Evolutionary conservation across 2,888 invertebrate genomes (phyloP).

Genomic region (Loripinus fragilis): DNA sequence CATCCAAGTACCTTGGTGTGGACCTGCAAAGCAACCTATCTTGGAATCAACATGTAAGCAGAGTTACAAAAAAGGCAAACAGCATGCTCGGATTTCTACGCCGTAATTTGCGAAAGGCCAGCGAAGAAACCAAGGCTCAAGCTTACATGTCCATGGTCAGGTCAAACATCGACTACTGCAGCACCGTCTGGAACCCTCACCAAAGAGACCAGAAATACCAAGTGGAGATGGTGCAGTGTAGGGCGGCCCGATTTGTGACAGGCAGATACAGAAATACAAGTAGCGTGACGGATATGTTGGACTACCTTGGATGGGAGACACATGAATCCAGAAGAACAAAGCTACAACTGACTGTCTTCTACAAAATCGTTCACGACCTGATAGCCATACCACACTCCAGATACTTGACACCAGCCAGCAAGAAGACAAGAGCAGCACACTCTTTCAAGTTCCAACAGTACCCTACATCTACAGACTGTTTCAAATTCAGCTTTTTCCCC

Average conservation of each 20-base stretch:
- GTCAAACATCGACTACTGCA: constrained; percentile 5
- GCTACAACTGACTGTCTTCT: no score
- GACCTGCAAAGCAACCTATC: neutral
- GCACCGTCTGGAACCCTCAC: constrained; percentile 5
- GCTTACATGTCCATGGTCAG: constrained; percentile 22
- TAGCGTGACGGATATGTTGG: constrained; percentile 25
- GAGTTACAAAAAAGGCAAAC: constrained; percentile 31
- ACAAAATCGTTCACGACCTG: no score
- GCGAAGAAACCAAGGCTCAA: neutral
- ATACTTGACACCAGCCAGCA: no score
- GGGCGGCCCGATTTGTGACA: constrained; percentile 23
- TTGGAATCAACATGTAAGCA: neutral
- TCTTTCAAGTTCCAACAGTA: no score
- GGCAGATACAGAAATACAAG: constrained; percentile 26
- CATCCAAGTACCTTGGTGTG: constrained; percentile 10
- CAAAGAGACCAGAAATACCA: neutral
- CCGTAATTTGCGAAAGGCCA: neutral
- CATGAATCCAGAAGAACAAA: constrained; percentile 5
- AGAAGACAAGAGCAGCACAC: no score
- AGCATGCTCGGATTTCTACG: constrained; percentile 18
- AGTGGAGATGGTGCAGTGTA: constrained; percentile 20
- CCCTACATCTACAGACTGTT: no score
- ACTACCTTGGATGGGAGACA: constrained; percentile 9
- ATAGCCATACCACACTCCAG: no score
- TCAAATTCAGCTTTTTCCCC: no score